These are phyloP conservation scores for Nezara viridula DNA, from an alignment of 2,888 invertebrate species.

Conservation along the genomic window DNA sequence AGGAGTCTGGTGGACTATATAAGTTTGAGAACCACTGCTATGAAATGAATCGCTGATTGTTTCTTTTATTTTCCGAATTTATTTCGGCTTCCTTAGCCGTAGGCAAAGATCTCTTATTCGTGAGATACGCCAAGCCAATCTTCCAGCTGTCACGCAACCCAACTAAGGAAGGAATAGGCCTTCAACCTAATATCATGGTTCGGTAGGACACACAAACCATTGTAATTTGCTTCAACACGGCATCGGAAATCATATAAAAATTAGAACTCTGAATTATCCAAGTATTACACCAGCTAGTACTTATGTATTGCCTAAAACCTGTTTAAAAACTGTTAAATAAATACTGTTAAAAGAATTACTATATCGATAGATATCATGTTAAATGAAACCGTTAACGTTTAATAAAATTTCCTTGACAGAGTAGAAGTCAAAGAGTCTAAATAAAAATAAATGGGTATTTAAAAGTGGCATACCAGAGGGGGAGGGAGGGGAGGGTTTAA, in stretches of 20 bases:
- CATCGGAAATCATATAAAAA: slow-evolving; percentile 23
- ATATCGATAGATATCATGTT: too few relatives aligned
- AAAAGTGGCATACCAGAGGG: too few relatives aligned
- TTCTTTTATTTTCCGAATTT: background rate
- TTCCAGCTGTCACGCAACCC: background rate
- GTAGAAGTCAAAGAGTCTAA: too few relatives aligned
- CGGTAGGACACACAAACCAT: slow-evolving; percentile 13
- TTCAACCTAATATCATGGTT: background rate
- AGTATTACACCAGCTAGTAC: background rate
- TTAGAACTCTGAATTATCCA: background rate
- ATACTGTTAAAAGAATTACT: too few relatives aligned
- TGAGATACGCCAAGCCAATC: background rate
- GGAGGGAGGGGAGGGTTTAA: too few relatives aligned
- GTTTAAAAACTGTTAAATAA: background rate
- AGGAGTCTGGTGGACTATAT: too few relatives aligned
- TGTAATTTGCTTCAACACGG: background rate
- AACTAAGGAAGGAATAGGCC: background rate
- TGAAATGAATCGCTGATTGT: too few relatives aligned
- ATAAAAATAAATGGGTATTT: too few relatives aligned
- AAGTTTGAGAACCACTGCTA: too few relatives aligned
- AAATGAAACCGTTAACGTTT: too few relatives aligned
- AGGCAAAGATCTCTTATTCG: background rate
- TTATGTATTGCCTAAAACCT: background rate
- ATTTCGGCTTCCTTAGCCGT: background rate
- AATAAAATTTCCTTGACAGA: too few relatives aligned